Evolutionary conservation across 2,113 vertebrate genomes (phyloP), one percentile per base, ranked within the genome.

Genomic region (Neolamprologus sp.): DNA sequence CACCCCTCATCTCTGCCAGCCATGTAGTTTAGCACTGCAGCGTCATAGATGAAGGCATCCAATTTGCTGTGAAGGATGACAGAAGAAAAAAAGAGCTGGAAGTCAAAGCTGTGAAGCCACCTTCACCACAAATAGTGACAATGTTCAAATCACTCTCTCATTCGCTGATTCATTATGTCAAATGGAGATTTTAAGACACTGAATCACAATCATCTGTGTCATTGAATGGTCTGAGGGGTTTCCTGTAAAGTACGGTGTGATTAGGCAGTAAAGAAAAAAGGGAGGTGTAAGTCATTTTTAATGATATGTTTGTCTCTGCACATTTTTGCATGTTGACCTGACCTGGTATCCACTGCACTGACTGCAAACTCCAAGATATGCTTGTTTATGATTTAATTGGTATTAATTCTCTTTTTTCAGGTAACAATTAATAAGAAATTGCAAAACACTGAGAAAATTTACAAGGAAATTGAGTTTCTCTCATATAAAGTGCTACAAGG

Each of bases 41-140:
- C 99, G 45, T 99, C 99, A 42, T 99, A 99, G 96, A 99, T 99
- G 95, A 99, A 99, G 89, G 99, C 99, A 82, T 99, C 99, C 95
- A 99, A 91, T 93, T 99, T 99, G 93, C 99, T 99, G 95, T 26
- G 57, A 35, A 57, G 51, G 10, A n/a, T 7, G 23, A 71, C 3
- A 14, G 7, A 80, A 11, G 33, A 17, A 51, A 73, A 73, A 55
- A 31, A 21, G 17, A 37, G 21, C 81, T 16, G 51, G 21, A 40
- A 55, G 6, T 47, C 73, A 78, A 68, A 78, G 26, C 10, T 21
- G 31, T 17, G 5, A 65, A 31, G 35, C 13, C 28, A 63, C 28
- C 75, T 55, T 9, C 28, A 17, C 23, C 14, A 54, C 7, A 33
- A 57, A 9, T 45, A 3, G n/a, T 49, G 21, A 71, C 57, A 28